Evolutionary conservation across 2,888 invertebrate genomes (phyloP).

Genomic region (Nipponacmea schrenckii): DNA sequence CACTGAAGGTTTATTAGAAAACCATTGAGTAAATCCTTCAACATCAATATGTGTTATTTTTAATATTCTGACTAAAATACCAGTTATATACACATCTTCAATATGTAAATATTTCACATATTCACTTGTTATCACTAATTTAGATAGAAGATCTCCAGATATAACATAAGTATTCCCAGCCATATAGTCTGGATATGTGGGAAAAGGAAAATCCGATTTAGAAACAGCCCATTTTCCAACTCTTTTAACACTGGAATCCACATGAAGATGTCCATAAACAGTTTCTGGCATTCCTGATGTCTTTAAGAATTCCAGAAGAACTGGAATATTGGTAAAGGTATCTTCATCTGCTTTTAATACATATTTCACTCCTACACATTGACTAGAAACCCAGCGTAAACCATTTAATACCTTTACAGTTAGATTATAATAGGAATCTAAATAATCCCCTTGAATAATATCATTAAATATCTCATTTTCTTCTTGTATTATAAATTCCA

Average conservation of each 20-base stretch:
- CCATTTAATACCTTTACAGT: neutral
- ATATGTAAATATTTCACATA: neutral
- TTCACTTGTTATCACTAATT: neutral
- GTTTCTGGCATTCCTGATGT: neutral
- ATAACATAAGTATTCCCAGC: neutral
- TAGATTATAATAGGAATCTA: neutral
- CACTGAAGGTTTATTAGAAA: neutral
- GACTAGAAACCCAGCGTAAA: neutral
- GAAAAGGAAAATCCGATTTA: neutral
- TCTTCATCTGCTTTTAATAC: conserved; percentile 1
- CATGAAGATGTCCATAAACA: neutral
- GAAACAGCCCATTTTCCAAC: conserved; percentile 1
- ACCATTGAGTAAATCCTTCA: neutral
- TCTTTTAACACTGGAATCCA: neutral
- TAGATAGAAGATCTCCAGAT: neutral
- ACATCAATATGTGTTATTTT: neutral
- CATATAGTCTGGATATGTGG: neutral
- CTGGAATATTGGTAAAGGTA: neutral
- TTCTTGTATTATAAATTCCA: neutral
- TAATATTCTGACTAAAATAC: conserved; percentile 1
- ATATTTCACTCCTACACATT: neutral
- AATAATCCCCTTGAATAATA: neutral
- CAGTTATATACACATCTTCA: neutral
- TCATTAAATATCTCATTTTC: neutral
- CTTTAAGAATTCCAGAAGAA: neutral